Evolutionary conservation across 2,797 vertebrate species (phyloP), one percentile per base, ranked within the genome.

Genomic region (Synaphobranchus kaupii): DNA sequence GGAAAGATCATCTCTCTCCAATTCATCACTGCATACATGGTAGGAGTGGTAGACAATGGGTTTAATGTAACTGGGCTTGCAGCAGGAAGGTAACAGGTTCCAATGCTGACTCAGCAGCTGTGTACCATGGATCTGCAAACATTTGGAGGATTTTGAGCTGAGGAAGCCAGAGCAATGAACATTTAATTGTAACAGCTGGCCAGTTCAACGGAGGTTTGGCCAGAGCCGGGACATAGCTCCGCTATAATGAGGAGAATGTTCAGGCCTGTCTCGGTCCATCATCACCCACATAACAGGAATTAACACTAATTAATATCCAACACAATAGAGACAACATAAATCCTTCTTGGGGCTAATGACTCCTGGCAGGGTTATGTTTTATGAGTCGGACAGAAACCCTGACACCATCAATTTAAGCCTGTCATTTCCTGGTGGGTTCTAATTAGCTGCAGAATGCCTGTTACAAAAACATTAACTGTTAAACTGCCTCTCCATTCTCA

Each of bases 351-450:
- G 47, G 47, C 47, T 50, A 81, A 48, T 50, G 78, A 47, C 22
- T 81, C 44, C 78, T 81, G 47, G 78, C 22, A 7, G 78, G 78
- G 47, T 81, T 25, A 81, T 2, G 25, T 39, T 78, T 78, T 44
- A 7, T n/a, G 47, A 50, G 44, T 81, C 25, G 10, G 78, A 81
- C 78, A 81, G 20, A 48, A 78, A 68, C 73, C 34, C 73, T 22
- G 73, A 78, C 73, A 78, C 73, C 73, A 78, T 78, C 73, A 47
- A 78, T 78, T 78, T 44, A 22, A 78, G 39, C 73, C 15, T 25
- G 73, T 78, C 73, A 20, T 47, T 81, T 81, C 78, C 8, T 50
- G 44, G 22, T 28, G 47, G 44, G 8, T 10, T 22, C 47, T 50
- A 81, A 48, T 50, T 81, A 22, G 78, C 10, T n/a, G 47, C 78